Conservation (phyloP, 2,797 vertebrate species). For the Pteropus rufus region DNA sequence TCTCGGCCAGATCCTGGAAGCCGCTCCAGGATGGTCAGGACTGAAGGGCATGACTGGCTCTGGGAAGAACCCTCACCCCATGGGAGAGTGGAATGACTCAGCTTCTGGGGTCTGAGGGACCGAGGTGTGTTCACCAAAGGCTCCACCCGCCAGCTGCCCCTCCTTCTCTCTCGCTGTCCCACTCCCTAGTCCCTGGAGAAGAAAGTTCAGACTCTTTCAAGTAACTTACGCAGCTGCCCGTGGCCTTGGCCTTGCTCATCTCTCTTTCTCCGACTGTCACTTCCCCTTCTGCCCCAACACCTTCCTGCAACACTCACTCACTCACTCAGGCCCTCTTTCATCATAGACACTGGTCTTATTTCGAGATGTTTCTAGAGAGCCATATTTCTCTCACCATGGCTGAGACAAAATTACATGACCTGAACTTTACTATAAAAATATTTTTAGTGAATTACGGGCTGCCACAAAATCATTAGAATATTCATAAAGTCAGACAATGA, state of each 20-base stretch:
- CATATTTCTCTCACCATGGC: background rate
- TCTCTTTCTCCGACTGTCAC: background rate
- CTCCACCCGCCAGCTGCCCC: fast-evolving
- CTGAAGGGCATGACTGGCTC: background rate
- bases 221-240: fast-evolving
- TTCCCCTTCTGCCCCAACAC: no score
- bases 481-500: background rate
- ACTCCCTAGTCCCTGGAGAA: background rate
- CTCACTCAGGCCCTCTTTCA: background rate
- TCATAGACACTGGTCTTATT: background rate
- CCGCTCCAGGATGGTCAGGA: background rate
- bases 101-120: fast-evolving
- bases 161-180: background rate
- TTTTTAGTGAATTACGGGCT: background rate
- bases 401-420: background rate
- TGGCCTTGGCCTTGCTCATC: no score
- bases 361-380: background rate
- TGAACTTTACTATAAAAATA: background rate
- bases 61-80: background rate
- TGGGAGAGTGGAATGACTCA: background rate
- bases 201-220: background rate
- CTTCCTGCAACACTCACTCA: background rate
- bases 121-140: background rate
- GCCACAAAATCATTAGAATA: background rate
- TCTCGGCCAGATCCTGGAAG: background rate